A percentile compares a stretch with the other conserved stretches of the same genome.
Conservation (phyloP, 2,888 invertebrate genomes). For the Diachrysia chrysitis region DNA sequence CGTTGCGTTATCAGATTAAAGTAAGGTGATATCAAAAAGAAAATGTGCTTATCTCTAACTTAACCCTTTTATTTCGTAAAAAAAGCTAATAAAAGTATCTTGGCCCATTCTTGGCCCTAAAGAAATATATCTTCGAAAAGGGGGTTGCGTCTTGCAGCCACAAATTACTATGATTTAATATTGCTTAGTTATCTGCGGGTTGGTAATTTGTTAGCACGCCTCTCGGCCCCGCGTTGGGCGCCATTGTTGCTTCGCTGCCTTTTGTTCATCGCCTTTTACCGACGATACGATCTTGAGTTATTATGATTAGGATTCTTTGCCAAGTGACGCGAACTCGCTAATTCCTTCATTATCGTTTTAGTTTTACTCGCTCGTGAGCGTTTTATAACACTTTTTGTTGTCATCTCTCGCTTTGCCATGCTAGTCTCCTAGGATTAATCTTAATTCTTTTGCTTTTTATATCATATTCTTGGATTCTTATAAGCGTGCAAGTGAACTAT, state of each 20-base stretch:
- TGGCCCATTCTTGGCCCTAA: slow-evolving; percentile 65
- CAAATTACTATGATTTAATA: slow-evolving; percentile 90
- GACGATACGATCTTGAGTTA: slow-evolving; percentile 88
- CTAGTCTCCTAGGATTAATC: slow-evolving; percentile 35
- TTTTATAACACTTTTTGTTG: slow-evolving; percentile 65
- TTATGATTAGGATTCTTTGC: slow-evolving; percentile 89
- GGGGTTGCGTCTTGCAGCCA: slow-evolving; percentile 84
- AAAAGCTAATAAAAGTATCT: slow-evolving; percentile 73
- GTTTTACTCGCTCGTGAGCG: slow-evolving; percentile 72
- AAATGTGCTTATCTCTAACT: slow-evolving; percentile 50
- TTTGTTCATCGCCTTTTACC: slow-evolving; percentile 87
- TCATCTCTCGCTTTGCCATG: slow-evolving; percentile 46
- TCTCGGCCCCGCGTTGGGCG: slow-evolving; percentile 81
- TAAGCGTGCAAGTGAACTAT: slow-evolving; percentile 10
- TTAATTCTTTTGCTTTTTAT: slow-evolving; percentile 48
- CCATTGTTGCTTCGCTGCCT: slow-evolving; percentile 86
- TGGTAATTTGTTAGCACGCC: slow-evolving; percentile 87
- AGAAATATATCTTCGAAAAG: slow-evolving; percentile 78
- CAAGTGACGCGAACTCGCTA: slow-evolving; percentile 85
- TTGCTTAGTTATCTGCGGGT: slow-evolving; percentile 88
- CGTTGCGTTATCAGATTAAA: slow-evolving; percentile 19
- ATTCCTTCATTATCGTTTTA: slow-evolving; percentile 85
- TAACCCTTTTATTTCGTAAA: slow-evolving; percentile 62
- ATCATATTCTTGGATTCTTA: slow-evolving; percentile 17
- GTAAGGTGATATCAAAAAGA: slow-evolving; percentile 13